phyloP scores from a whole-genome alignment of 2,113 vertebrate species.

The Desmodus rotundus region DNA sequence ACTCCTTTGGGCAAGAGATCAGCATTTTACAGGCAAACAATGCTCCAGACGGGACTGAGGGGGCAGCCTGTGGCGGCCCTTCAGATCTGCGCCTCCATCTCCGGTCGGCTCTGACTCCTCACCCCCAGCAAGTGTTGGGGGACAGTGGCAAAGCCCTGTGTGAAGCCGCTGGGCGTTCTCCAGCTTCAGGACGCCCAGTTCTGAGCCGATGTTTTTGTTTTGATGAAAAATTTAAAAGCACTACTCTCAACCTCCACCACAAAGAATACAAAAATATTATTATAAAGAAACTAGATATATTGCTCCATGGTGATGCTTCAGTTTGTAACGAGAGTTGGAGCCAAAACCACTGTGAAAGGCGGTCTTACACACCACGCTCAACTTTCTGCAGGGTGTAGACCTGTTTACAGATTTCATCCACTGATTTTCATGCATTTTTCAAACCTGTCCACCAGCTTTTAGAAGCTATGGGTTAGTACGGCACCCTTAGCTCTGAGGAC shows the following conservation, averaged over 20 bases:
- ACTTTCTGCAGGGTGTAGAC: background rate
- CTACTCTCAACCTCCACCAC: background rate
- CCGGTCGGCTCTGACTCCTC: background rate
- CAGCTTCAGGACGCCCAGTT: background rate
- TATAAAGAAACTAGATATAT: slow-evolving; percentile 27
- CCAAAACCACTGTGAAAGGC: background rate
- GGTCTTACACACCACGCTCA: background rate
- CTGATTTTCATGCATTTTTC: background rate
- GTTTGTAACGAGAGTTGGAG: background rate
- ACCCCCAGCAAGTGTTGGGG: background rate
- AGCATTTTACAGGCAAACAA: background rate
- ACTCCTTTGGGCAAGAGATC: background rate
- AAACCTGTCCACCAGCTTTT: background rate
- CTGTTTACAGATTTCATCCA: background rate
- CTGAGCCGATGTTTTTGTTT: slow-evolving; percentile 48
- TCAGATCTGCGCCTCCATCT: background rate
- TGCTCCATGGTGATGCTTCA: background rate
- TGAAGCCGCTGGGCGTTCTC: background rate
- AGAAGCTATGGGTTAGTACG: background rate
- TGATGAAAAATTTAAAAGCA: slow-evolving; percentile 43
- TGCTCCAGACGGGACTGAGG: background rate
- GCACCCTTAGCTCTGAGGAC: background rate
- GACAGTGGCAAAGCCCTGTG: background rate
- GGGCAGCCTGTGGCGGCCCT: background rate
- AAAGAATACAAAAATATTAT: slow-evolving; percentile 43